These are phyloP conservation scores for Drosophila conformis DNA, from an alignment of 2,888 invertebrate genomes.

Conservation along the genomic window DNA sequence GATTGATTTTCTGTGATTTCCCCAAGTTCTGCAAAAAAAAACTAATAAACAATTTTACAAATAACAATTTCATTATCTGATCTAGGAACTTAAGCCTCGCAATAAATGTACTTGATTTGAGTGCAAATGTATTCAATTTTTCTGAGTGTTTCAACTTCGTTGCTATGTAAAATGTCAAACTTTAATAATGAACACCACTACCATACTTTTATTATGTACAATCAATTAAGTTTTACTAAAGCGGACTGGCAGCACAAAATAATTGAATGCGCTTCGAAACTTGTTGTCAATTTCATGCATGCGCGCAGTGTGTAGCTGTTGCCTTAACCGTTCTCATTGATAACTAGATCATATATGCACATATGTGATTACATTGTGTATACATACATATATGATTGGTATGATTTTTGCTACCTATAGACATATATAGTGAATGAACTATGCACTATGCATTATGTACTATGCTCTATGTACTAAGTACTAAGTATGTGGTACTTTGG, in stretches of 20 bases:
- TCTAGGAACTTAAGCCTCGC: neutral
- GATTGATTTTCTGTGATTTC: no score
- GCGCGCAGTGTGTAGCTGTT: slow-evolving; percentile 12
- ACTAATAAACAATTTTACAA: no score
- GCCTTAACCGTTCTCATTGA: slow-evolving; percentile 25
- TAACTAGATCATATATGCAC: slow-evolving; percentile 8
- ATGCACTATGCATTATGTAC: neutral
- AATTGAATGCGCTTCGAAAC: slow-evolving; percentile 1
- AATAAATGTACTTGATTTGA: neutral
- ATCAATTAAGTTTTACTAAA: neutral
- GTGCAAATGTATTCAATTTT: neutral
- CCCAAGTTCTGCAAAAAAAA: no score
- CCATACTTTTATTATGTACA: neutral
- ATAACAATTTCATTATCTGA: neutral
- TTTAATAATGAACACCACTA: neutral
- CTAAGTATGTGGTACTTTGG: neutral
- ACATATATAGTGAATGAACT: neutral
- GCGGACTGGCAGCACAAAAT: slow-evolving; percentile 11
- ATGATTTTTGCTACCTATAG: slow-evolving; percentile 9
- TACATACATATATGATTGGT: slow-evolving; percentile 11
- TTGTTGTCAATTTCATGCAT: neutral
- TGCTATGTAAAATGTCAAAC: neutral
- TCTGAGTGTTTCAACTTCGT: neutral
- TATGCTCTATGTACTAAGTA: slow-evolving; percentile 4
- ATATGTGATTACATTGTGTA: slow-evolving; percentile 9